These are phyloP conservation scores for Drosophila chauvacae DNA, from an alignment of 1,140 invertebrate species.

Conservation along the genomic window DNA sequence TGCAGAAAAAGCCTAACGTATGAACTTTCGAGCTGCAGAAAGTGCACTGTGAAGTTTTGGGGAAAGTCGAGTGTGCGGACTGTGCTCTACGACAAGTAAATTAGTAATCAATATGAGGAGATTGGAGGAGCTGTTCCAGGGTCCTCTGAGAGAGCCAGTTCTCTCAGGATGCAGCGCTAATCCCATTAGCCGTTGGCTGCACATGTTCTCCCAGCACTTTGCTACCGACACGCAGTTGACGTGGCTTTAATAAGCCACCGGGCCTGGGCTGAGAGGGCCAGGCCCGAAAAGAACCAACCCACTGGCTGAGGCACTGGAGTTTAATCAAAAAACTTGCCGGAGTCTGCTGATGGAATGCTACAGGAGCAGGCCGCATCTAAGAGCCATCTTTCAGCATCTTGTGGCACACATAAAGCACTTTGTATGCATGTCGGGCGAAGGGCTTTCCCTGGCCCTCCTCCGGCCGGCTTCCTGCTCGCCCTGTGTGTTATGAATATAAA, in stretches of 20 bases:
- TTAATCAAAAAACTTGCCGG: conserved; percentile 77
- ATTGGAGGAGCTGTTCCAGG: conserved; percentile 10
- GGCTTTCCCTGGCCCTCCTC: conserved; percentile 20
- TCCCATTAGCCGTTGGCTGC: conserved; percentile 70
- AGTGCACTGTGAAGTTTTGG: conserved; percentile 35
- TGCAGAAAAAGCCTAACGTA: not conserved
- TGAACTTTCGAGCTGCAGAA: too few species aligned
- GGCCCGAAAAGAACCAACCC: conserved; percentile 53
- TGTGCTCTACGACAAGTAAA: conserved; percentile 52
- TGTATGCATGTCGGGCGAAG: conserved; percentile 67
- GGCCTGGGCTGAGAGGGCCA: not conserved
- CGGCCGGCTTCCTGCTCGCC: conserved; percentile 30
- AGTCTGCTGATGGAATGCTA: conserved; percentile 65
- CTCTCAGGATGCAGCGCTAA: conserved; percentile 43
- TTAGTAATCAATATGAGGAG: conserved; percentile 72
- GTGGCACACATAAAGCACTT: conserved; percentile 76
- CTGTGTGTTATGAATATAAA: conserved; percentile 82
- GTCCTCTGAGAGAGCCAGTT: not conserved
- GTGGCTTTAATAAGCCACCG: conserved; percentile 61
- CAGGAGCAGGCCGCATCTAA: conserved; percentile 39
- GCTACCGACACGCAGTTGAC: conserved; percentile 40
- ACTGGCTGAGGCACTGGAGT: conserved; percentile 46
- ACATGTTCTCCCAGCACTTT: conserved; percentile 42
- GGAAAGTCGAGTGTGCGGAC: conserved; percentile 23
- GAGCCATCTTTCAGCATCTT: conserved; percentile 61